Evolutionary conservation across 2,888 invertebrate genomes (phyloP).

Genomic region (Drosophila seclusa): DNA sequence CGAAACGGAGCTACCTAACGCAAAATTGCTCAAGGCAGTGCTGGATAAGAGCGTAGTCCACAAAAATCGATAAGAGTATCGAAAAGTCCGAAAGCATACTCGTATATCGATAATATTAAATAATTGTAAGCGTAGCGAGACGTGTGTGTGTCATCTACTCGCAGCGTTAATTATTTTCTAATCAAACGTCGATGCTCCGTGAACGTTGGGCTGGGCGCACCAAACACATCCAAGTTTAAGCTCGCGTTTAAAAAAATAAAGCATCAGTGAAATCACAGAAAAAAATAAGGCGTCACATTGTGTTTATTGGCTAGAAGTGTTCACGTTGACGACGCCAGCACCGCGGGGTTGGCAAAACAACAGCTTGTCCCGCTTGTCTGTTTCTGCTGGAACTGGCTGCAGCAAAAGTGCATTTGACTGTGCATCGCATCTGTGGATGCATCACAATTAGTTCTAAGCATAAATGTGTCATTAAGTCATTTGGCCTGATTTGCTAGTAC

Average conservation of each 20-base stretch:
- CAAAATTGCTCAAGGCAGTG: conserved; percentile 11
- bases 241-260: conserved; percentile 4
- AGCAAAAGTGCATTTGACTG: conserved; percentile 36
- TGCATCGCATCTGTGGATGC: conserved; percentile 21
- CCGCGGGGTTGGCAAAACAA: conserved; percentile 49
- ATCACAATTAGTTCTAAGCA: conserved; percentile 13
- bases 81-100: conserved; percentile 2
- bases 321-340: conserved; percentile 37
- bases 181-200: conserved; percentile 35
- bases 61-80: conserved; percentile 3
- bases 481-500: conserved; percentile 28
- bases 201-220: conserved; percentile 32
- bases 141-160: conserved; percentile 67
- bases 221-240: background rate
- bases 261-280: conserved; percentile 11
- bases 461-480: conserved; percentile 65
- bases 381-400: conserved; percentile 32
- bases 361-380: conserved; percentile 24
- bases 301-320: conserved; percentile 10
- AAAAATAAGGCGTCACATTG: conserved; percentile 4
- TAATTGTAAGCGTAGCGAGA: conserved; percentile 51
- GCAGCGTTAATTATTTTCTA: conserved; percentile 63
- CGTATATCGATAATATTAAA: conserved; percentile 28
- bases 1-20: conserved; percentile 33
- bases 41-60: background rate